Conservation (phyloP, 2,113 vertebrate species). For the Furnarius figulus region DNA sequence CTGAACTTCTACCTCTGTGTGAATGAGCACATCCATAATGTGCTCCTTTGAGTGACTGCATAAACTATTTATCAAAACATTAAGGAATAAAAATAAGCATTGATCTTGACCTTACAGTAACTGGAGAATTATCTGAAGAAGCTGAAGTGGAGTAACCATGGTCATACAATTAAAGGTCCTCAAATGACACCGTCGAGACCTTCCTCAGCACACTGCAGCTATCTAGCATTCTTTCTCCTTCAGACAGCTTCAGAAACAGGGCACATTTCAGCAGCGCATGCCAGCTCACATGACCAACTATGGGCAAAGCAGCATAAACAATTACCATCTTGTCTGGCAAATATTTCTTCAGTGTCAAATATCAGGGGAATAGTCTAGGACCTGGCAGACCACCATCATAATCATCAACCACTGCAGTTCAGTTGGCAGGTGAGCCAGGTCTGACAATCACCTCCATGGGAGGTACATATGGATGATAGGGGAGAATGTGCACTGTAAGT, state of each 20-base stretch:
- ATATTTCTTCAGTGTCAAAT: neutral
- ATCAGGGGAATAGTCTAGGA: neutral
- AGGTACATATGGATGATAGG: neutral
- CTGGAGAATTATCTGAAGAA: neutral
- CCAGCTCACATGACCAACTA: neutral
- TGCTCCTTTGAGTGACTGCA: neutral
- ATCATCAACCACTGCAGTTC: neutral
- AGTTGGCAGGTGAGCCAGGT: neutral
- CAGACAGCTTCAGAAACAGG: neutral
- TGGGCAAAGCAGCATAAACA: neutral
- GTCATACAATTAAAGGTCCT: neutral
- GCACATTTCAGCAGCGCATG: neutral
- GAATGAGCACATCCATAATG: neutral
- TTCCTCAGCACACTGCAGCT: neutral
- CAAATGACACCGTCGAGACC: neutral
- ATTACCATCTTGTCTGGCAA: neutral
- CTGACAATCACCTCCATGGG: conserved; percentile 31
- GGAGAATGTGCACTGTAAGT: neutral
- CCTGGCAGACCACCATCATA: neutral
- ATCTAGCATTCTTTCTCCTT: neutral
- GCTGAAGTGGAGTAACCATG: neutral
- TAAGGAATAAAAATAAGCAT: neutral
- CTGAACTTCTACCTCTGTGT: neutral
- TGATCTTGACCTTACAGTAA: neutral
- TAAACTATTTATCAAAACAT: neutral